Conservation (phyloP, 2,888 invertebrate species). For the Baccha elongata region DNA sequence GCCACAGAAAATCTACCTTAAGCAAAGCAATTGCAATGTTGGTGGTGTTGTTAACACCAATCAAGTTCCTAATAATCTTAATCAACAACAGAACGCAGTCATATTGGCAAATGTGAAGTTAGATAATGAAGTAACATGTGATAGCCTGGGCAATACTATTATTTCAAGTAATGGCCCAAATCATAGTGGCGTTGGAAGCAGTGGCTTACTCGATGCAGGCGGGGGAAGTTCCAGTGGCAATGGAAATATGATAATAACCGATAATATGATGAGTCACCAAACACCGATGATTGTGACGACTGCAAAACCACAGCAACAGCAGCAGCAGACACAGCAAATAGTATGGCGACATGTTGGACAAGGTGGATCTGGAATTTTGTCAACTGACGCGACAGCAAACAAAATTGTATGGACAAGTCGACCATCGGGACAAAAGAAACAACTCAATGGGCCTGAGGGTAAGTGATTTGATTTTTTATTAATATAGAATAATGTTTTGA, state of each 20-base stretch:
- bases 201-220: slow-evolving; percentile 48
- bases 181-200: slow-evolving; percentile 26
- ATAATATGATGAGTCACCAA: slow-evolving; percentile 64
- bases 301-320: slow-evolving; percentile 76
- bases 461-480: slow-evolving; percentile 55
- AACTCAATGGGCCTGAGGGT: slow-evolving; percentile 81
- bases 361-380: slow-evolving; percentile 76
- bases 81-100: slow-evolving; percentile 77
- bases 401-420: slow-evolving; percentile 80
- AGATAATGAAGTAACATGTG: slow-evolving; percentile 77
- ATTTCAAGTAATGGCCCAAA: slow-evolving; percentile 68
- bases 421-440: slow-evolving; percentile 78
- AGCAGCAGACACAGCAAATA: slow-evolving; percentile 77
- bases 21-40: slow-evolving; percentile 77
- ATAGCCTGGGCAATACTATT: slow-evolving; percentile 60
- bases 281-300: slow-evolving; percentile 79
- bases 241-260: slow-evolving; percentile 73
- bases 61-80: slow-evolving; percentile 77
- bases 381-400: slow-evolving; percentile 78
- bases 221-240: slow-evolving; percentile 65
- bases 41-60: slow-evolving; percentile 70
- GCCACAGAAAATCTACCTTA: slow-evolving; percentile 79
- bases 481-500: neutral
- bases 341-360: slow-evolving; percentile 80
- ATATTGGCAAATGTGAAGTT: slow-evolving; percentile 80